These are phyloP conservation scores for Pseudeuparius sepicola DNA, from an alignment of 2,888 invertebrate species.

Conservation along the genomic window DNA sequence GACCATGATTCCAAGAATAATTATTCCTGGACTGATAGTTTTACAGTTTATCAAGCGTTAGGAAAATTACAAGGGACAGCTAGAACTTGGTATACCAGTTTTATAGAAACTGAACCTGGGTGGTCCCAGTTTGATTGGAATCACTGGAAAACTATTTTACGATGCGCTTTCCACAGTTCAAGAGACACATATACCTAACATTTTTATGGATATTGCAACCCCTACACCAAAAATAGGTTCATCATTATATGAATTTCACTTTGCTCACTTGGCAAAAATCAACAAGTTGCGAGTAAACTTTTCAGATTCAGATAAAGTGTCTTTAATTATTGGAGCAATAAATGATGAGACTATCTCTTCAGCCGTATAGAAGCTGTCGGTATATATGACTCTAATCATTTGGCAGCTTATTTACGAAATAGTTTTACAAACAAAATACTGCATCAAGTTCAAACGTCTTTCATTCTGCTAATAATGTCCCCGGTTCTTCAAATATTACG, in stretches of 20 bases:
- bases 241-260: slow-evolving; percentile 7
- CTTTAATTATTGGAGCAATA: slow-evolving; percentile 8
- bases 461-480: background rate
- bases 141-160: slow-evolving; percentile 4
- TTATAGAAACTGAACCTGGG: slow-evolving; percentile 8
- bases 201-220: slow-evolving; percentile 6
- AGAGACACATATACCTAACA: no score
- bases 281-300: slow-evolving; percentile 6
- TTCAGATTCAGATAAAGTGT: slow-evolving; percentile 5
- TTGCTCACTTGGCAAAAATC: slow-evolving; percentile 1
- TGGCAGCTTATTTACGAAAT: slow-evolving; percentile 8
- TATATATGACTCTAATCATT: slow-evolving; percentile 8
- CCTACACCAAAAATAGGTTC: slow-evolving; percentile 1
- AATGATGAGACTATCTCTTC: slow-evolving; percentile 9
- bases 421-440: slow-evolving; percentile 5
- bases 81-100: slow-evolving; percentile 10
- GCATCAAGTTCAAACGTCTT: background rate
- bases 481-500: background rate
- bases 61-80: slow-evolving; percentile 9
- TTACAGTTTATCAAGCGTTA: slow-evolving; percentile 8
- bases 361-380: slow-evolving; percentile 7
- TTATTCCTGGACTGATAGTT: slow-evolving; percentile 8
- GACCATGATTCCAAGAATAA: no score
- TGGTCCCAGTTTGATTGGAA: slow-evolving; percentile 9
- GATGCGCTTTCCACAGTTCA: slow-evolving; percentile 4